Base-by-base conservation (phyloP, 2,797 vertebrate species). In the Pristis pectinata region DNA sequence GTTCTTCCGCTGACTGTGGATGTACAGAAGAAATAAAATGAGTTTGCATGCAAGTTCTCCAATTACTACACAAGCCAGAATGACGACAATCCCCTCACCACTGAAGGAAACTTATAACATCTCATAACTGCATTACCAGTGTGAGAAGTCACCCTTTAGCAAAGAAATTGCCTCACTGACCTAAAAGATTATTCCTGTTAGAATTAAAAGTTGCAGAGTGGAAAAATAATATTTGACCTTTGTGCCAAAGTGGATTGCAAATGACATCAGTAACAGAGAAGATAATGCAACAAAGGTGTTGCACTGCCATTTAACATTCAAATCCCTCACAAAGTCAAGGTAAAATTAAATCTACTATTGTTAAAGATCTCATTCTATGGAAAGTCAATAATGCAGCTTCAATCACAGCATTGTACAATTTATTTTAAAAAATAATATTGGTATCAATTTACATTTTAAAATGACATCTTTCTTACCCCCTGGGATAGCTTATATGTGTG, bases 401-500 rank as follows among this genome's bases (percentile, higher is more conserved):
- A 10, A 24, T 67, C 22, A 2, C 53, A 64, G 15, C 22, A 56
- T 89, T n/a, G 56, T 64, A 74, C 7, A 27, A 74, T 9, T 9
- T 61, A 56, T 27, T 34, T 64, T n/a, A 5, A n/a, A 0, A n/a
- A 91, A 64, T 34, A 34, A 4, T 6, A 30, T n/a, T 87, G 49
- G 0, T 34, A 7, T 59, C 13, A 17, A 13, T 59, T 15, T 80
- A 77, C 24, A 53, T 22, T 24, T 37, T 15, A 2, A 56, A 19
- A 27, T 1, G 1, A 1, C 30, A 53, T 59, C n/a, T 72, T 1
- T 0, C 97, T 87, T 95, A 99, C 98, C 97, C 98, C 99, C 1
- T 98, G 97, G 24, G 98, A 97, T 22, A 99, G 96, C 82, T 98
- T 98, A 94, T 99, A 99, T 13, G 98, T 99, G 97, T 99, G 98